Conservation (phyloP, 2,888 invertebrate genomes). For the Nasonovia ribisnigri region DNA sequence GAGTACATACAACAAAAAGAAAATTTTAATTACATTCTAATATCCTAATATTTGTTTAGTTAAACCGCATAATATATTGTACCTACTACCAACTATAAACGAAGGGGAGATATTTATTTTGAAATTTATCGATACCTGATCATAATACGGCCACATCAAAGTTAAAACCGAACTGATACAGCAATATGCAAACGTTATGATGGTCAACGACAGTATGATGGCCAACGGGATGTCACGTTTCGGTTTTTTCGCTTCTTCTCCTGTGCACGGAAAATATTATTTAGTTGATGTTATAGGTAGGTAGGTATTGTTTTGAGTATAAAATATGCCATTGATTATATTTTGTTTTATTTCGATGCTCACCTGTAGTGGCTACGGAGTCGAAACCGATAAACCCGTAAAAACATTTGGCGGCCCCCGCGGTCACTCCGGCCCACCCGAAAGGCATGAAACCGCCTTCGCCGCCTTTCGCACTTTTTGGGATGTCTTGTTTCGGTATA, state of each 20-base stretch:
- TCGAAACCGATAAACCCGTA: conserved; percentile 91
- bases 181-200: conserved; percentile 91
- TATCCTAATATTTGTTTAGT: too few species aligned
- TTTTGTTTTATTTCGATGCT: conserved; percentile 31
- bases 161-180: conserved; percentile 92
- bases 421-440: conserved; percentile 88
- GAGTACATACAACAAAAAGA: background rate
- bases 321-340: background rate
- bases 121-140: conserved; percentile 75
- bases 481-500: conserved; percentile 77
- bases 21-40: too few species aligned
- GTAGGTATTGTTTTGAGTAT: background rate
- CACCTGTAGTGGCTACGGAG: conserved; percentile 87
- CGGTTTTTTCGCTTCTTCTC: conserved; percentile 94
- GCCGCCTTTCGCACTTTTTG: conserved; percentile 74
- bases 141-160: conserved; percentile 93
- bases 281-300: background rate
- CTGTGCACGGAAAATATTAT: conserved; percentile 10
- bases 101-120: background rate
- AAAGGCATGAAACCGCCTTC: conserved; percentile 93
- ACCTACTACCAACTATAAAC: background rate
- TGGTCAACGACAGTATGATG: conserved; percentile 85
- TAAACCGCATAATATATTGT: background rate
- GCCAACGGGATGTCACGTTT: conserved; percentile 91
- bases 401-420: conserved; percentile 89